These are phyloP conservation scores for Peucedramus taeniatus DNA, from an alignment of 2,113 vertebrate genomes.

Conservation along the genomic window DNA sequence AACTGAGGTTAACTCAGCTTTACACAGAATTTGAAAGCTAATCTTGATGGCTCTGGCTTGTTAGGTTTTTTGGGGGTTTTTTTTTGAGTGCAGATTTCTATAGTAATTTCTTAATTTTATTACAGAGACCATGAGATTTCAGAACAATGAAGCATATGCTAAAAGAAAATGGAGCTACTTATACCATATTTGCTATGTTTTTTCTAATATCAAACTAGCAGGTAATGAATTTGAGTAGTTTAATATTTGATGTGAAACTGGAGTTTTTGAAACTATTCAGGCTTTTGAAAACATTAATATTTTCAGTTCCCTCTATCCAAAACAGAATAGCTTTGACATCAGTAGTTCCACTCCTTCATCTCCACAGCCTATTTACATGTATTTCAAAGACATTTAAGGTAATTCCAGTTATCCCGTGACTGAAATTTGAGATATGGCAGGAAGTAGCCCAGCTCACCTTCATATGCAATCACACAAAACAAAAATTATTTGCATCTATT, in stretches of 20 bases:
- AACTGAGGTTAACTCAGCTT: not conserved
- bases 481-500: not conserved
- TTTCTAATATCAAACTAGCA: not conserved
- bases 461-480: not conserved
- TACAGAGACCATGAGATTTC: not conserved
- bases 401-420: not conserved
- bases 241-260: not conserved
- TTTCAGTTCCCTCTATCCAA: not conserved
- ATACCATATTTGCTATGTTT: not conserved
- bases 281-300: not conserved
- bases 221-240: not conserved
- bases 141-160: not conserved
- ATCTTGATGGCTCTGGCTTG: not conserved
- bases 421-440: not conserved
- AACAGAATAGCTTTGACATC: not conserved
- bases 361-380: not conserved
- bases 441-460: not conserved
- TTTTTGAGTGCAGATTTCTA: not conserved
- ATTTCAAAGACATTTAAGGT: not conserved
- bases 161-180: not conserved
- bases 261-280: not conserved
- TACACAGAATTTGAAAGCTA: not conserved
- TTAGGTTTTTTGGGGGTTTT: not conserved
- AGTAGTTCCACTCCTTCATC: not conserved
- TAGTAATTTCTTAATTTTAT: not conserved